phyloP scores from a whole-genome alignment of 2,797 vertebrate genomes.

The Malacoctenus gilli region DNA sequence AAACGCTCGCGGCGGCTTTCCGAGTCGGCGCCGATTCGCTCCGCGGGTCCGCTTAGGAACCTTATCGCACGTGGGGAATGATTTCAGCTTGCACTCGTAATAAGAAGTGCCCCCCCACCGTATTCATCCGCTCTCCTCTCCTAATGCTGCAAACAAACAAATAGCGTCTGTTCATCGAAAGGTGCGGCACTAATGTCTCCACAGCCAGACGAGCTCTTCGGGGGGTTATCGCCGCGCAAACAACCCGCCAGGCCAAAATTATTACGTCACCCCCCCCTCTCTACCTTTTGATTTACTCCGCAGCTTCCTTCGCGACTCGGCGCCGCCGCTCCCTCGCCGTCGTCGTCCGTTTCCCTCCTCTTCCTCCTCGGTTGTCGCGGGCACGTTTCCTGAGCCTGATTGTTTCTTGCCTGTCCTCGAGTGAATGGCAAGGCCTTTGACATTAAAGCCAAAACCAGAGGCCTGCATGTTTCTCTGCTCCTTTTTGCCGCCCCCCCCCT shows the following conservation, averaged over 20 bases:
- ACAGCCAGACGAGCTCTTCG: slow-evolving; percentile 32
- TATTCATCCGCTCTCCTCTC: too few species aligned
- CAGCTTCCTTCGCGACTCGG: slow-evolving; percentile 24
- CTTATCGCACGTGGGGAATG: slow-evolving; percentile 31
- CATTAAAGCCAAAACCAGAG: slow-evolving; percentile 72
- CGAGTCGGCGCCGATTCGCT: too few species aligned
- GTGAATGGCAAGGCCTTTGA: slow-evolving; percentile 78
- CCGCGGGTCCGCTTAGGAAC: slow-evolving; percentile 28
- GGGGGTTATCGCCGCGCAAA: slow-evolving; percentile 57
- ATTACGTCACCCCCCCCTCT: slow-evolving; percentile 46
- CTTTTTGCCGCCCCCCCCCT: slow-evolving; percentile 63
- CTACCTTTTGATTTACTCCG: slow-evolving; percentile 44
- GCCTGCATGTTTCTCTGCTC: slow-evolving; percentile 77
- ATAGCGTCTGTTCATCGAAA: slow-evolving; percentile 40
- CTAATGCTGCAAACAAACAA: slow-evolving; percentile 43
- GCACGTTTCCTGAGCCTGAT: slow-evolving; percentile 73
- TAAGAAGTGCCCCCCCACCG: too few species aligned
- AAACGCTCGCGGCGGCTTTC: too few species aligned
- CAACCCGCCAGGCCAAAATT: slow-evolving; percentile 52
- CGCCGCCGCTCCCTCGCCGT: not conserved
- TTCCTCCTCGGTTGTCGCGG: slow-evolving; percentile 46
- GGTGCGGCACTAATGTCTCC: slow-evolving; percentile 48
- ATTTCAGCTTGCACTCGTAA: slow-evolving; percentile 34
- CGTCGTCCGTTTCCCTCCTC: slow-evolving; percentile 15
- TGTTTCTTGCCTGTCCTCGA: slow-evolving; percentile 70